Conservation (phyloP, 2,888 invertebrate genomes). For the Lordiphosa fenestrarum region DNA sequence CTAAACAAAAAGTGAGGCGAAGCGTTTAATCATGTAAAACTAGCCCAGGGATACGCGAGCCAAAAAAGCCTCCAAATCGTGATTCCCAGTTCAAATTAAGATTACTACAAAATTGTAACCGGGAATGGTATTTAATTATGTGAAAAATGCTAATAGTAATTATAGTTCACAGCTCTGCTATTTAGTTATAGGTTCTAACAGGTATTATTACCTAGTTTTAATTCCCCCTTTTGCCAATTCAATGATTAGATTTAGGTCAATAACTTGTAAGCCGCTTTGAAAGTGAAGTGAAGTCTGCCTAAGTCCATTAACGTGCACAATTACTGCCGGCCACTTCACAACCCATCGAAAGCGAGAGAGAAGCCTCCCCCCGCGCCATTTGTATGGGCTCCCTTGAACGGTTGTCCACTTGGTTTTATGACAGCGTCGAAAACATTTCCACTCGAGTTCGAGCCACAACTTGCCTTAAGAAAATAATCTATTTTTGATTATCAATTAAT, state of each 20-base stretch:
- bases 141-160: too few species aligned
- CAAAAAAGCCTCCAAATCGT: too few species aligned
- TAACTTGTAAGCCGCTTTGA: slow-evolving; percentile 44
- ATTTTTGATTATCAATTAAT: slow-evolving; percentile 67
- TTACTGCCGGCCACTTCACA: slow-evolving; percentile 25
- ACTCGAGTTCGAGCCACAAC: slow-evolving; percentile 20
- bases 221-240: too few species aligned
- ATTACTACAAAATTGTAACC: too few species aligned
- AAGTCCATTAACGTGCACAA: slow-evolving; percentile 41
- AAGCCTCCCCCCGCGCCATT: slow-evolving; percentile 9
- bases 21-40: slow-evolving; percentile 1
- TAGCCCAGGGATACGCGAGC: slow-evolving; percentile 1
- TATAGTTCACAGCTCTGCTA: too few species aligned
- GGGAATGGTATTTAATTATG: too few species aligned
- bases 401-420: slow-evolving; percentile 27
- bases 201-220: too few species aligned
- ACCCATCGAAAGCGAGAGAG: not conserved
- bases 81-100: too few species aligned
- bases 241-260: slow-evolving; percentile 35
- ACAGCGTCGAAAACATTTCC: slow-evolving; percentile 38
- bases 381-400: slow-evolving; percentile 19
- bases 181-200: too few species aligned
- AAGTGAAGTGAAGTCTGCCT: slow-evolving; percentile 33
- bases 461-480: slow-evolving; percentile 38
- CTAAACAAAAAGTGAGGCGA: slow-evolving; percentile 1